Evolutionary conservation across 1,140 invertebrate genomes (phyloP).

Genomic region (Rhizoglyphus robini): DNA sequence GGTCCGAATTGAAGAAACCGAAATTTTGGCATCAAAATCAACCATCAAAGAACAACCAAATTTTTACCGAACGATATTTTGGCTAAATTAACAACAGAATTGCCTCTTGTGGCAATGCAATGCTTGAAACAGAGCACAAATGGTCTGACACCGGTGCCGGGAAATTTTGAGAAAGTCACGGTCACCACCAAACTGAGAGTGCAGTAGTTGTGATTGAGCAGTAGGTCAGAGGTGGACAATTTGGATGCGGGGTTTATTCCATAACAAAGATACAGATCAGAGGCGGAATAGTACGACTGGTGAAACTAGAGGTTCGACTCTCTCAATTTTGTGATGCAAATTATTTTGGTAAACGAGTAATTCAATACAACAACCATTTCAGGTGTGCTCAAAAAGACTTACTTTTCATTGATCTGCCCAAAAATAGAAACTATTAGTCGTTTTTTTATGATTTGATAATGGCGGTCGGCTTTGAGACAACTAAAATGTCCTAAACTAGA

Average conservation of each 20-base stretch:
- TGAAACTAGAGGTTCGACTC: no score
- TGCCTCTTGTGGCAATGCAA: neutral
- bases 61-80: neutral
- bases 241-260: neutral
- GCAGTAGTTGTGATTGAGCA: neutral
- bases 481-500: no score
- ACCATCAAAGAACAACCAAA: constrained; percentile 5
- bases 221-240: neutral
- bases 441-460: no score
- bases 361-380: no score
- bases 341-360: no score
- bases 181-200: constrained; percentile 1
- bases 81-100: neutral
- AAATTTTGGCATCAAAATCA: neutral
- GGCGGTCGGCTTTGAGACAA: no score
- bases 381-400: no score
- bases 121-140: neutral
- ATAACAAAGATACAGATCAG: constrained; percentile 2
- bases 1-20: neutral
- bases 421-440: no score
- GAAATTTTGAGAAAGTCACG: neutral
- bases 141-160: neutral
- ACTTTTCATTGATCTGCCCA: no score
- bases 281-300: neutral
- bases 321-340: no score